These are phyloP conservation scores for Diplodus sargus DNA, from an alignment of 2,797 vertebrate genomes.

Conservation along the genomic window DNA sequence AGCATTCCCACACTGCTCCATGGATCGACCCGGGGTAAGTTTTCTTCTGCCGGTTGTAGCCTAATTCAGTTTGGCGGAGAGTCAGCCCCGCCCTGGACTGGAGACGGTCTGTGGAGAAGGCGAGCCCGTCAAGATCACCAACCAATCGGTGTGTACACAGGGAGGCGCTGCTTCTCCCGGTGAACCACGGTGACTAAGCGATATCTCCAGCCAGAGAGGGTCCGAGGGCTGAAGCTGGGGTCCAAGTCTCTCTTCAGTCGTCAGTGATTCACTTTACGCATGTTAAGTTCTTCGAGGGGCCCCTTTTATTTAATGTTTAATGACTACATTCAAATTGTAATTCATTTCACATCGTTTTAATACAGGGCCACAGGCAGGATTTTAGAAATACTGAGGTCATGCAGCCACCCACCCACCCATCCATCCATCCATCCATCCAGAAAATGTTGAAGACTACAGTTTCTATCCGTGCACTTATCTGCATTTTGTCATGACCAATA, in stretches of 20 bases:
- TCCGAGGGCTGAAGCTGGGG: background rate
- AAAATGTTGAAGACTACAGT: too few species aligned
- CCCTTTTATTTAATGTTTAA: background rate
- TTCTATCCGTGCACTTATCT: too few species aligned
- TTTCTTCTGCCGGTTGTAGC: constrained; percentile 81
- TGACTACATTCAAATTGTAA: background rate
- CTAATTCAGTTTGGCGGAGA: constrained; percentile 75
- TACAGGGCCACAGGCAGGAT: too few species aligned
- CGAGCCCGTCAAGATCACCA: constrained; percentile 46
- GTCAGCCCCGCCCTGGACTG: constrained; percentile 83
- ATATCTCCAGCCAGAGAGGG: constrained; percentile 43
- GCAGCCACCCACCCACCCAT: too few species aligned
- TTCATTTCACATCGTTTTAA: background rate
- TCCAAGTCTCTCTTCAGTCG: background rate
- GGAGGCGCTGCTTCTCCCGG: constrained; percentile 70
- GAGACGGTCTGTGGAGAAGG: constrained; percentile 69
- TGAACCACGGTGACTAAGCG: constrained; percentile 83
- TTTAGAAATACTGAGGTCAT: too few species aligned
- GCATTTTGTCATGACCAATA: too few species aligned
- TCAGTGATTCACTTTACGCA: background rate
- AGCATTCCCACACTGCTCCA: constrained; percentile 82
- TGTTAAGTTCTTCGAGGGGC: fast-evolving
- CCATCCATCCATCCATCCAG: too few species aligned
- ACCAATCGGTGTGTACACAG: constrained; percentile 71
- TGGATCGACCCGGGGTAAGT: constrained; percentile 78